Conservation (phyloP, 2,888 invertebrate genomes). For the Drosophila hamatofila region DNA sequence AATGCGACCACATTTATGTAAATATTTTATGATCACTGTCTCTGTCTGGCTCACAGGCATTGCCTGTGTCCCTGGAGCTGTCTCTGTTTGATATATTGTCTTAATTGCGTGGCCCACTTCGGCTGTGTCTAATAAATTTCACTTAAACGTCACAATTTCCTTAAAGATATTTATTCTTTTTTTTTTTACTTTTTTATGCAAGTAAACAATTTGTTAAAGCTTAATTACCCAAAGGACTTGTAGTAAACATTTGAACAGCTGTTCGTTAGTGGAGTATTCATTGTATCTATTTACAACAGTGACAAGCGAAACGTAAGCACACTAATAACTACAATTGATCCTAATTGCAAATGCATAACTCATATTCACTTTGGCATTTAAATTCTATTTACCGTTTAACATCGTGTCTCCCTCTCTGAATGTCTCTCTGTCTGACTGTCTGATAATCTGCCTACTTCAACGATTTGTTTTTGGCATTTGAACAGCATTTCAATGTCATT, state of each 20-base stretch:
- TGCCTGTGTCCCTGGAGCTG: neutral
- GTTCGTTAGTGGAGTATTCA: neutral
- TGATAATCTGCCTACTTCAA: slow-evolving; percentile 16
- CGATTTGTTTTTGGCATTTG: slow-evolving; percentile 33
- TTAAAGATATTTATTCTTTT: slow-evolving; percentile 7
- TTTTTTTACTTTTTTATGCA: slow-evolving; percentile 3
- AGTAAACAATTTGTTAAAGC: neutral
- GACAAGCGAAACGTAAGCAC: neutral
- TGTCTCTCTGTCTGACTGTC: slow-evolving; percentile 9
- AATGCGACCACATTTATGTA: slow-evolving; percentile 64
- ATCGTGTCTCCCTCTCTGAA: neutral
- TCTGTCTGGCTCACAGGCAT: neutral
- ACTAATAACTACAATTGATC: slow-evolving; percentile 6
- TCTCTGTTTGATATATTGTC: slow-evolving; percentile 16
- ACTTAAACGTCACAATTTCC: slow-evolving; percentile 28
- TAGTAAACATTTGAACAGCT: neutral
- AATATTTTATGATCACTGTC: slow-evolving; percentile 37
- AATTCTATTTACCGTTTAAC: slow-evolving; percentile 20
- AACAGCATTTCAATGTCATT: slow-evolving; percentile 55
- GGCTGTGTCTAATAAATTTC: slow-evolving; percentile 41
- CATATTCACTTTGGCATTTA: neutral
- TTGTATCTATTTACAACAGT: neutral
- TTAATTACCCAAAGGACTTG: neutral
- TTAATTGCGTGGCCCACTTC: slow-evolving; percentile 54
- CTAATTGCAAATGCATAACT: slow-evolving; percentile 13